phyloP scores from a whole-genome alignment of 2,113 vertebrate genomes.

The Triplophysa tibetana region DNA sequence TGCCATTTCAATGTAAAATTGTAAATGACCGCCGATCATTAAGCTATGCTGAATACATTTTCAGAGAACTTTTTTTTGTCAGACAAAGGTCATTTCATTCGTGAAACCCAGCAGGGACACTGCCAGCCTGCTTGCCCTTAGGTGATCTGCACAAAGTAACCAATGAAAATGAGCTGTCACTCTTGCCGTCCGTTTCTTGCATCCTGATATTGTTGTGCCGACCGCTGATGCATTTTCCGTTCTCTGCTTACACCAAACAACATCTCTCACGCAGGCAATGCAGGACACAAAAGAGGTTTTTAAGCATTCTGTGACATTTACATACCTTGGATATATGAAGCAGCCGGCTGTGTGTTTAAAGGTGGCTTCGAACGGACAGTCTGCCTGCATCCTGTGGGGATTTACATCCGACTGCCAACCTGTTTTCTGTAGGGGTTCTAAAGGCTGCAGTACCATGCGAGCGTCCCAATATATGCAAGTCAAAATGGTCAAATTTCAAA shows the following conservation, averaged over 20 bases:
- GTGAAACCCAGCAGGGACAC: slow-evolving; percentile 18
- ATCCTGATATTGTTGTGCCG: slow-evolving; percentile 70
- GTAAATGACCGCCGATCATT: not conserved
- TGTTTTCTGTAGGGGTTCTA: not conserved
- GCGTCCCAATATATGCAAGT: slow-evolving; percentile 31
- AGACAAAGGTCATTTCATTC: slow-evolving; percentile 29
- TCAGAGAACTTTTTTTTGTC: not conserved
- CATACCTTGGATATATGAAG: slow-evolving; percentile 4
- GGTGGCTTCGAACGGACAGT: not conserved
- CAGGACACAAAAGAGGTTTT: slow-evolving; percentile 5
- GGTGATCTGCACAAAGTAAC: slow-evolving; percentile 15
- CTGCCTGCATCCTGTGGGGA: slow-evolving; percentile 4
- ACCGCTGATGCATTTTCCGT: slow-evolving; percentile 63
- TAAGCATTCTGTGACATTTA: not conserved
- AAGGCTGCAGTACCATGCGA: not conserved
- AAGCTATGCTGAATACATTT: slow-evolving; percentile 3
- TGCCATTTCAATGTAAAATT: slow-evolving; percentile 9
- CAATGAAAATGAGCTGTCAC: slow-evolving; percentile 53
- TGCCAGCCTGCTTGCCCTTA: slow-evolving; percentile 5
- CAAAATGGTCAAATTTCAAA: slow-evolving; percentile 16
- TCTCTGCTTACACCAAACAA: not conserved
- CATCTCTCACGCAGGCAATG: not conserved
- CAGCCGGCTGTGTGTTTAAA: not conserved
- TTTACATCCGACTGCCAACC: slow-evolving; percentile 13
- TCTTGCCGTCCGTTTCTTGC: slow-evolving; percentile 42